These are phyloP conservation scores for Columba janthina DNA, from an alignment of 2,113 vertebrate species.

Conservation along the genomic window DNA sequence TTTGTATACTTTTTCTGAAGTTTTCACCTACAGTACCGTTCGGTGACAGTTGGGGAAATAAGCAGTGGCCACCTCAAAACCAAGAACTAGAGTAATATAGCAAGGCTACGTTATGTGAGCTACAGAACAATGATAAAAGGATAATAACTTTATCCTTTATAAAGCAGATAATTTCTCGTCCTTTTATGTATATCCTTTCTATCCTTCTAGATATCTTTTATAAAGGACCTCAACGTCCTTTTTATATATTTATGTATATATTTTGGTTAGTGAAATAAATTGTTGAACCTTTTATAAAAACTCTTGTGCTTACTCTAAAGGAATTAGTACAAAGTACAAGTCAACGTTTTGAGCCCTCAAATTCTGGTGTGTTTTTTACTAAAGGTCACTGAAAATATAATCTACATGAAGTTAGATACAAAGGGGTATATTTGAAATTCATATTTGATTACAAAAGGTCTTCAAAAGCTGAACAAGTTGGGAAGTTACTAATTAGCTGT, in stretches of 20 bases:
- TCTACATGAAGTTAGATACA: not conserved
- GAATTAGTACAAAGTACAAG: not conserved
- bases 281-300: not conserved
- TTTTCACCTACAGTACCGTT: not conserved
- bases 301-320: not conserved
- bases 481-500: conserved; percentile 7
- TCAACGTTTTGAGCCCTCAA: not conserved
- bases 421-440: not conserved
- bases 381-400: not conserved
- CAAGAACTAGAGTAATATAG: not conserved
- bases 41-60: not conserved
- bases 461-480: not conserved
- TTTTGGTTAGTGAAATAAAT: not conserved
- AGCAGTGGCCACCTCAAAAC: not conserved
- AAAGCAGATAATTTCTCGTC: not conserved
- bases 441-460: not conserved
- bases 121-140: not conserved
- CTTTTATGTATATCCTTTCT: not conserved
- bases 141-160: not conserved
- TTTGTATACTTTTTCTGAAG: not conserved
- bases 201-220: not conserved
- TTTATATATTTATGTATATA: not conserved
- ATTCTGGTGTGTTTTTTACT: not conserved
- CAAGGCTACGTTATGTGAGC: not conserved
- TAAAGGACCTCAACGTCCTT: not conserved